phyloP scores from a whole-genome alignment of 2,888 invertebrate genomes.

The Bibio marci region DNA sequence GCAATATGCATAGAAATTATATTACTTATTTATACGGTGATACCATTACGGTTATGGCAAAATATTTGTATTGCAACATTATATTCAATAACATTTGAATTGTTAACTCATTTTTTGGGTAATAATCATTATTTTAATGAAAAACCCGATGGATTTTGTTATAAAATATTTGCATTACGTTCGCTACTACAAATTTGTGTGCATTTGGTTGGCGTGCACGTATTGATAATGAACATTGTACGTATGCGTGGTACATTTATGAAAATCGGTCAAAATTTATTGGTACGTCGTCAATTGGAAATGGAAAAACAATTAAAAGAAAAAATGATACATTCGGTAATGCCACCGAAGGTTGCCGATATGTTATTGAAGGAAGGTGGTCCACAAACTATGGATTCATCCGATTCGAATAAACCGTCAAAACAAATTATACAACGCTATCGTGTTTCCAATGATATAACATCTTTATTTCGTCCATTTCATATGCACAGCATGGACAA shows the following conservation, averaged over 20 bases:
- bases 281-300: conserved; percentile 77
- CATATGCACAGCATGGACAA: conserved; percentile 95
- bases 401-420: conserved; percentile 17
- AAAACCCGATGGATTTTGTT: conserved; percentile 33
- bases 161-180: conserved; percentile 46
- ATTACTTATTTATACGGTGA: conserved; percentile 79
- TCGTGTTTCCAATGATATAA: conserved; percentile 36
- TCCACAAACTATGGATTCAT: conserved; percentile 13
- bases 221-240: conserved; percentile 82
- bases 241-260: conserved; percentile 91
- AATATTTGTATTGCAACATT: conserved; percentile 60
- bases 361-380: conserved; percentile 66
- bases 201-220: conserved; percentile 83
- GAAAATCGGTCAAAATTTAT: conserved; percentile 85
- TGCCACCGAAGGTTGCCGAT: conserved; percentile 86
- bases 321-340: conserved; percentile 93
- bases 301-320: conserved; percentile 89
- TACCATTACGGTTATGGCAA: conserved; percentile 78
- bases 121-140: conserved; percentile 12
- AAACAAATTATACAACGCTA: conserved; percentile 24
- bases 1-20: conserved; percentile 74
- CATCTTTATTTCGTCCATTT: conserved; percentile 81
- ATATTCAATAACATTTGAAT: conserved; percentile 77
- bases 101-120: conserved; percentile 34
- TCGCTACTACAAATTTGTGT: conserved; percentile 73